These are phyloP conservation scores for Flexamia atlantica DNA, from an alignment of 2,888 invertebrate genomes.

Conservation along the genomic window DNA sequence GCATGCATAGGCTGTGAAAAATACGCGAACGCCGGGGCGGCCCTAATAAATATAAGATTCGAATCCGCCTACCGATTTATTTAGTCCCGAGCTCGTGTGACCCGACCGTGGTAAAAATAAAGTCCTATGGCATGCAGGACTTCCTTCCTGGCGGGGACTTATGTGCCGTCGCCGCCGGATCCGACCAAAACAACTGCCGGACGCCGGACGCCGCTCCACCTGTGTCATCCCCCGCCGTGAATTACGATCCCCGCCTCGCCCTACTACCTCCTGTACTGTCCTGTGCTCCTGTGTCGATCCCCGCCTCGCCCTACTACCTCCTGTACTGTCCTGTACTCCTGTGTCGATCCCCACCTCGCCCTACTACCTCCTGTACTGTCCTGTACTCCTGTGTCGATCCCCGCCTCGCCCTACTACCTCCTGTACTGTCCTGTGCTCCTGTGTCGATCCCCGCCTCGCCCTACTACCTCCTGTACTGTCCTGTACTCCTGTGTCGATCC, in stretches of 20 bases:
- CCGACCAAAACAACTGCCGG: slow-evolving; percentile 33
- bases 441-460: no score
- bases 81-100: slow-evolving; percentile 15
- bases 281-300: background rate
- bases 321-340: no score
- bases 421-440: no score
- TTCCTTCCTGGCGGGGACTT: slow-evolving; percentile 46
- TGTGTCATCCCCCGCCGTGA: no score
- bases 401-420: no score
- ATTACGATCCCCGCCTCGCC: no score
- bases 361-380: no score
- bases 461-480: no score
- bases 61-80: slow-evolving; percentile 57
- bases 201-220: background rate
- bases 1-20: slow-evolving; percentile 37
- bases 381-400: background rate
- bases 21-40: slow-evolving; percentile 49
- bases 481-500: background rate
- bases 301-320: no score
- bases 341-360: no score
- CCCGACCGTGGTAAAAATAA: slow-evolving; percentile 43
- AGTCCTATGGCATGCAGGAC: slow-evolving; percentile 41
- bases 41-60: slow-evolving; percentile 42
- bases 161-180: slow-evolving; percentile 38
- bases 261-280: no score